Evolutionary conservation across 2,888 invertebrate species (phyloP), one percentile per base, ranked within the genome.

Genomic region (Drepanosiphum platanoidis): DNA sequence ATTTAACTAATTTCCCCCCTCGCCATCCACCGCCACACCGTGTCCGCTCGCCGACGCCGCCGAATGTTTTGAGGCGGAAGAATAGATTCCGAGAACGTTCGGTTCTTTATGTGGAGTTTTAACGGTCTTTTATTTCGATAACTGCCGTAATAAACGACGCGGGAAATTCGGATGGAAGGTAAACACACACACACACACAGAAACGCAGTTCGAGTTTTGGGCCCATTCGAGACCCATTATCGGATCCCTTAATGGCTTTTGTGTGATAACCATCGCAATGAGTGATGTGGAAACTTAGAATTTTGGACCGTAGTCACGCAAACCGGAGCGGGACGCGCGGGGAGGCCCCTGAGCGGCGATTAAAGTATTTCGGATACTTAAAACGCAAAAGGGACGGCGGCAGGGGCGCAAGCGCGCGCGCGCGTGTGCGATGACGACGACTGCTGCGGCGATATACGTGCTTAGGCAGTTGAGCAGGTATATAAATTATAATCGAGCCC

Each of bases 201-300:
- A 42, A 77, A 39, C 34, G 66, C 34, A 22, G 82, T 74, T 58
- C 39, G 61, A 61, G 82, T 71, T n/a, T 39, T 39, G 74, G 27
- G 74, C 72, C 66, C 83, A 22, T 83, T 83, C 13, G 74, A 83
- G 83, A 75, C 83, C 84, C 84, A 84, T 84, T 84, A 84, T 84
- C 84, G 77, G 77, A 84, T 84, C 84, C 84, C 84, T 84, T 84
- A 84, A 84, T 84, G 77, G 84, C 84, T 84, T 84, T 77, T 58
- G 84, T 84, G 84, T 77, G 84, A 84, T 84, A 84, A 84, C 68
- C 68, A 84, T 84, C 84, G 68, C 68, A 84, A 77, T 84, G 84
- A 84, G 84, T 58, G 75, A 84, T 84, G 84, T 58, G 84, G 75
- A 84, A 84, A 84, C 75, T 84, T 84, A 68, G 77, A 68, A 83